Percentiles rank a stretch among this genome's conserved stretches.
phyloP scores from a whole-genome alignment of 1,140 invertebrate species.

The Drosophila sp. region DNA sequence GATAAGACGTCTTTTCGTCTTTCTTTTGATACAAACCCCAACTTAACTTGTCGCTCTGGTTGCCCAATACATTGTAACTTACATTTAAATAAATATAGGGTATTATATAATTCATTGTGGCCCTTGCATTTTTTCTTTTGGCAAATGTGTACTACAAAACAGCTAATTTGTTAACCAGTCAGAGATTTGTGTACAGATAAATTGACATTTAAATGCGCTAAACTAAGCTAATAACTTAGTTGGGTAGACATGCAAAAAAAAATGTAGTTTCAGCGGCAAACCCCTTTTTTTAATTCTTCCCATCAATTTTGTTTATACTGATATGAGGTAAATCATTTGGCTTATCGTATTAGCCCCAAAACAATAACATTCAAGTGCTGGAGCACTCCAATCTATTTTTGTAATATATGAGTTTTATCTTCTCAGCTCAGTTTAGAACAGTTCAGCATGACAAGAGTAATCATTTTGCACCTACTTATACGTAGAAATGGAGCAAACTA shows the following conservation, averaged over 20 bases:
- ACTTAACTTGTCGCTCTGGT: no score
- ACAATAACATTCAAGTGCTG: slow-evolving; percentile 66
- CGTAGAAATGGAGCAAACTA: background rate
- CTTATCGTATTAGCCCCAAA: slow-evolving; percentile 15
- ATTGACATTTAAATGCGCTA: background rate
- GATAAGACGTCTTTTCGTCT: no score
- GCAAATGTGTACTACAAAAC: background rate
- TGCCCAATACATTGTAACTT: no score
- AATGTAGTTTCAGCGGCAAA: background rate
- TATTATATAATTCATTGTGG: background rate
- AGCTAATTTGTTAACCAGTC: background rate
- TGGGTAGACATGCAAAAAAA: slow-evolving; percentile 3
- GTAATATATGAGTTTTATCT: slow-evolving; percentile 33
- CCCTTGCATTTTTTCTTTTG: background rate
- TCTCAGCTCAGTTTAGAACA: background rate
- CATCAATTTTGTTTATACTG: background rate
- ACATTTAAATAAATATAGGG: background rate
- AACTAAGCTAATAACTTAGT: background rate
- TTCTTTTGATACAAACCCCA: no score
- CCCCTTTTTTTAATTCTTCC: background rate
- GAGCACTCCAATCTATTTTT: slow-evolving; percentile 39
- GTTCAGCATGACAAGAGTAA: slow-evolving; percentile 7
- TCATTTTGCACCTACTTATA: slow-evolving; percentile 3
- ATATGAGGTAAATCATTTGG: background rate
- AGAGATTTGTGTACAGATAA: background rate